Base-by-base conservation (phyloP, 2,797 vertebrate species). In the Zalophus californianus region DNA sequence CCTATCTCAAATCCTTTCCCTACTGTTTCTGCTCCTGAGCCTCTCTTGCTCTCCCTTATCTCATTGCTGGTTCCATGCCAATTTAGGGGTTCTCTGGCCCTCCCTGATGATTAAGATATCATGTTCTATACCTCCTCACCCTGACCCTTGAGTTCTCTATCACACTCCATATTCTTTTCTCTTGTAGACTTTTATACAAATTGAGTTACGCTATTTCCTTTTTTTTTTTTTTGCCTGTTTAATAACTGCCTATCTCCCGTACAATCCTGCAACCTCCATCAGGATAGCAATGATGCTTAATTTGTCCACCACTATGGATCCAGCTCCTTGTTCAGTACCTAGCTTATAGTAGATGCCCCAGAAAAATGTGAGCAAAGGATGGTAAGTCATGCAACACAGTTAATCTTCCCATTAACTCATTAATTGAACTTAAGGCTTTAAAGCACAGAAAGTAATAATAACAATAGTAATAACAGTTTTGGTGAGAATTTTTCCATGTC, bases 281-380 rank as follows among this genome's bases (percentile, higher is more conserved):
- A n/a, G 14, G 68, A 68, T 1, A 78, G 12, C 14, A 20, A 7
- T 6, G 27, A 32, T 18, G 15, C 52, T 32, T 58, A 18, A 62
- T 91, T 83, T 54, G 38, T 66, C 78, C 13, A 68, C 21, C 9
- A 16, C 20, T 87, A 4, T 41, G 38, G 12, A 75, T 79, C 32
- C 54, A 92, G 16, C 29, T 70, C 32, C 23, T 60, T 12, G 16
- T 62, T 79, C 56, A 70, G 44, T 78, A 15, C 18, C 21, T 79
- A 62, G 60, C 12, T 50, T 82, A n/a, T 5, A 56, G n/a, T 27
- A 72, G 48, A 90, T 48, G 32, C 27, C 54, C 52, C 85, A 78
- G 92, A 58, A 96, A 95, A 84, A 87, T 38, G 13, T 58, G 13
- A 87, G 5, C 44, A 62, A 85, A 97, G 14, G 4, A 50, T n/a